phyloP scores from a whole-genome alignment of 2,888 invertebrate genomes.

The Thera obeliscata region DNA sequence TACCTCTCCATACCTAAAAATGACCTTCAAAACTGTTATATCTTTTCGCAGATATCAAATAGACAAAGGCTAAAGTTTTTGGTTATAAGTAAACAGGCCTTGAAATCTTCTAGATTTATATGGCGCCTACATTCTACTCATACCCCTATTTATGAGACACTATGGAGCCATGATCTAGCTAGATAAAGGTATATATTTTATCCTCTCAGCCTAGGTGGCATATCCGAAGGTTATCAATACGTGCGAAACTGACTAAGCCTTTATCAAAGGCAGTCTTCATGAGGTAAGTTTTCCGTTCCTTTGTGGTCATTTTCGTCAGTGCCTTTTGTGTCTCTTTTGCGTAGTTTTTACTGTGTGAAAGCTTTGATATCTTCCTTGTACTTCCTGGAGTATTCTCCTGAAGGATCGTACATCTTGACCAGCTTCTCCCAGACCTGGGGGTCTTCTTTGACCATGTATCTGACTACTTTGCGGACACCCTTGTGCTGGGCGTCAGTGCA shows the following conservation, averaged over 20 bases:
- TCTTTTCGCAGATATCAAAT: not conserved
- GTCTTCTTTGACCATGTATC: constrained; percentile 68
- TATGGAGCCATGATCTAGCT: not conserved
- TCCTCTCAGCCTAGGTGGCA: not conserved
- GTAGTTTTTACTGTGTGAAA: constrained; percentile 23
- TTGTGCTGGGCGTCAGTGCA: constrained; percentile 66
- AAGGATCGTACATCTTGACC: constrained; percentile 71
- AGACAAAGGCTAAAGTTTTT: not conserved
- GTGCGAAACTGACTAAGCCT: not conserved
- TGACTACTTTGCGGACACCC: constrained; percentile 68
- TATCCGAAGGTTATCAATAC: not conserved
- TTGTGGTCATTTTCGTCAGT: not conserved
- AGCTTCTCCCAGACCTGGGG: constrained; percentile 64
- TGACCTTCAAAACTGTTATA: not conserved
- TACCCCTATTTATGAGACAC: too few species aligned
- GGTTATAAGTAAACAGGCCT: not conserved
- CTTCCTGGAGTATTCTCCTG: constrained; percentile 61
- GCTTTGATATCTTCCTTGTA: constrained; percentile 66
- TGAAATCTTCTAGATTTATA: not conserved
- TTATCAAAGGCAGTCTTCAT: not conserved
- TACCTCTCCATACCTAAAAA: not conserved
- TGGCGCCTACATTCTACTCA: not conserved
- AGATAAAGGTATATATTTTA: not conserved
- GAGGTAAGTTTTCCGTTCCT: not conserved
- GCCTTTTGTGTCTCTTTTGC: not conserved